Percentiles rank a stretch among this genome's conserved stretches.
These are phyloP conservation scores for Ispidina picta DNA, from an alignment of 2,797 vertebrate genomes.

Conservation along the genomic window DNA sequence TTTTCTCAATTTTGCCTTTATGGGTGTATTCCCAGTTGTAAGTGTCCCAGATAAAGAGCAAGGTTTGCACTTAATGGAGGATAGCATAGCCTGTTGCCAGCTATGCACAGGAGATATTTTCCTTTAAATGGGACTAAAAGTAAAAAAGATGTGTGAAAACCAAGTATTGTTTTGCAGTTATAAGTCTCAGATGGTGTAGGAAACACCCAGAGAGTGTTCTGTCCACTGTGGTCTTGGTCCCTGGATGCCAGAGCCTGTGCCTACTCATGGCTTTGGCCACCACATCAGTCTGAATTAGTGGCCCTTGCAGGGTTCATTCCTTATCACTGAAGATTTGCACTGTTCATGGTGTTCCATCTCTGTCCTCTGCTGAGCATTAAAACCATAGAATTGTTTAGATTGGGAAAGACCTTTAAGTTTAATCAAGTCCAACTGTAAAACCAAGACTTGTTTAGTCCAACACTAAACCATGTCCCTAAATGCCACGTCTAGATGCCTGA, in stretches of 20 bases:
- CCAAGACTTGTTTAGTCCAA: neutral
- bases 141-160: neutral
- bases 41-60: neutral
- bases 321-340: neutral
- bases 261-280: neutral
- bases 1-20: constrained; percentile 6
- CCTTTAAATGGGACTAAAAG: constrained; percentile 12
- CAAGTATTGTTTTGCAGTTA: neutral
- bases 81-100: neutral
- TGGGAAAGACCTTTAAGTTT: neutral
- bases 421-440: neutral
- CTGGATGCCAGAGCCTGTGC: neutral
- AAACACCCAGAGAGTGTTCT: neutral
- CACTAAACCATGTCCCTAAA: neutral
- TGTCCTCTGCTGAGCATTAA: neutral
- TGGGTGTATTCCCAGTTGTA: neutral
- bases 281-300: neutral
- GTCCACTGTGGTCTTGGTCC: neutral
- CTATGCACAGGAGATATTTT: neutral
- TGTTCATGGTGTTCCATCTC: neutral
- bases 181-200: neutral
- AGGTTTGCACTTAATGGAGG: neutral
- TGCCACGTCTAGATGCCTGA: neutral
- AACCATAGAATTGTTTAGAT: neutral
- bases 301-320: neutral